phyloP scores from a whole-genome alignment of 2,797 vertebrate species.

The Percopsis omiscomaycus region DNA sequence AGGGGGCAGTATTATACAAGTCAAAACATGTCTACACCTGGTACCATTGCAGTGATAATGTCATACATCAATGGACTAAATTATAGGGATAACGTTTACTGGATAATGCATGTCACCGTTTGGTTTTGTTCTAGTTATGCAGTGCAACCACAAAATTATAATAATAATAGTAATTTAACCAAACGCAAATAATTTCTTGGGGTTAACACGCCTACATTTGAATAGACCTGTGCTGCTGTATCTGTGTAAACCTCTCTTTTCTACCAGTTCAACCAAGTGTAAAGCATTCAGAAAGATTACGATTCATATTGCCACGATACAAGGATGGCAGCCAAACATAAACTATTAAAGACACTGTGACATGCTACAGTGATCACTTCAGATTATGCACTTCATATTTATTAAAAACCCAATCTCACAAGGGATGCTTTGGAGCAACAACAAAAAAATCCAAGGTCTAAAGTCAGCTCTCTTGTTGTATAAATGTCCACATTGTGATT shows the following conservation, averaged over 20 bases:
- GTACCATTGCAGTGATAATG: background rate
- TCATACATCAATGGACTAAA: background rate
- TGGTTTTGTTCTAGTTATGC: too few relatives aligned
- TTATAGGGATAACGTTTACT: too few relatives aligned
- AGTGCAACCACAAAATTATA: too few relatives aligned
- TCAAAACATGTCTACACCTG: background rate
- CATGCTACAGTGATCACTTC: background rate
- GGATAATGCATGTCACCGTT: too few relatives aligned
- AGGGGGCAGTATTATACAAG: slow-evolving; percentile 11
- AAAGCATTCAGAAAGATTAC: background rate
- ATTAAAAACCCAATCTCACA: background rate
- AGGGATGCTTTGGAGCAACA: background rate
- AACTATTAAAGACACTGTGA: background rate
- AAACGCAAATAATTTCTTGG: too few relatives aligned
- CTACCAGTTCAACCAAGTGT: background rate
- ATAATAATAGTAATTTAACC: too few relatives aligned
- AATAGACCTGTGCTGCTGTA: too few relatives aligned
- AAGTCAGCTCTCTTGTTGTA: too few relatives aligned
- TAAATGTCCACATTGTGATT: background rate
- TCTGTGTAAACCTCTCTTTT: background rate
- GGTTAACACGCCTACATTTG: too few relatives aligned
- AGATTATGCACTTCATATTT: background rate
- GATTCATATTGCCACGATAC: background rate
- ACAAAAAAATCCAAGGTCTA: background rate
- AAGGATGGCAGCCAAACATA: background rate